These are phyloP conservation scores for Drosophila repleta DNA, from an alignment of 1,140 invertebrate species.

Conservation along the genomic window DNA sequence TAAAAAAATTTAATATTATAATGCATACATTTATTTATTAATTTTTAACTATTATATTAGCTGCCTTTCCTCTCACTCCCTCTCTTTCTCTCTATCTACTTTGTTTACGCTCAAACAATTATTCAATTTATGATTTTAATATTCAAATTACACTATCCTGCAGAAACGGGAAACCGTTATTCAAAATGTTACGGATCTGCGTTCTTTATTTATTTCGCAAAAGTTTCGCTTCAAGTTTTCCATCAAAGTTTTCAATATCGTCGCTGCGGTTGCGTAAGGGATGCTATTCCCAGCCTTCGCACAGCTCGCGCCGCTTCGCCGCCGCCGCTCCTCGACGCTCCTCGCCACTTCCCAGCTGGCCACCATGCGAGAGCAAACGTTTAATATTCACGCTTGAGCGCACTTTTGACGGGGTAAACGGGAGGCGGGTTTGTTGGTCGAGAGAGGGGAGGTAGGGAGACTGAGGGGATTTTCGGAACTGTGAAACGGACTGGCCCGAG, in stretches of 20 bases:
- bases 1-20: too few species aligned
- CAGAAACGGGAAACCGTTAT: background rate
- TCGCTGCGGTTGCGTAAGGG: conserved; percentile 45
- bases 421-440: background rate
- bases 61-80: too few species aligned
- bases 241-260: conserved; percentile 41
- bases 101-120: too few species aligned
- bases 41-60: too few species aligned
- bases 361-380: conserved; percentile 60
- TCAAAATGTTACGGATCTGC: conserved; percentile 12
- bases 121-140: too few species aligned
- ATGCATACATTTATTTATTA: too few species aligned
- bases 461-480: background rate
- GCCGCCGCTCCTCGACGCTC: background rate
- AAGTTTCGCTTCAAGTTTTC: conserved; percentile 36
- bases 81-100: too few species aligned
- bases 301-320: background rate
- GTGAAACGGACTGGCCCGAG: conserved; percentile 34
- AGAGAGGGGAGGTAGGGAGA: background rate
- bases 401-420: conserved; percentile 29
- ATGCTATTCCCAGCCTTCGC: conserved; percentile 6
- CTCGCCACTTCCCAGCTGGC: conserved; percentile 30
- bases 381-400: conserved; percentile 82
- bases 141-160: conserved; percentile 7
- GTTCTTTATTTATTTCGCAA: conserved; percentile 7